Evolutionary conservation across 2,797 vertebrate species (phyloP).

Genomic region (Sebastes umbrosus): DNA sequence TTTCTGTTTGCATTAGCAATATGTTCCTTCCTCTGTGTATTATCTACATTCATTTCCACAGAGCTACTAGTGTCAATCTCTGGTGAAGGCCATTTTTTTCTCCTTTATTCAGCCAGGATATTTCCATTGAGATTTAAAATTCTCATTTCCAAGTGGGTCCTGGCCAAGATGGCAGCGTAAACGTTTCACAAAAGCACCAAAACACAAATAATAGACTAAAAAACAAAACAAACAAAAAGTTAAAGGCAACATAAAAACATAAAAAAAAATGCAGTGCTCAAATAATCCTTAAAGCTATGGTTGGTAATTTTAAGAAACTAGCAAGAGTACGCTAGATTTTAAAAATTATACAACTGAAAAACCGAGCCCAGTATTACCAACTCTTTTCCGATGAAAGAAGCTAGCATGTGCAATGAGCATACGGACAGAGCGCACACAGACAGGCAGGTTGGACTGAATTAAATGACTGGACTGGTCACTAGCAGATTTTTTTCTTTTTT

Average conservation of each 20-base stretch:
- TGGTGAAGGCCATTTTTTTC: not conserved
- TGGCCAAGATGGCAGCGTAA: not conserved
- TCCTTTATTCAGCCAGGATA: not conserved
- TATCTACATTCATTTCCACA: constrained; percentile 17
- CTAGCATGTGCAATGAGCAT: no score
- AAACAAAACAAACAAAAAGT: not conserved
- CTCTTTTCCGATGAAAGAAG: rapidly evolving
- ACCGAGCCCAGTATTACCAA: no score
- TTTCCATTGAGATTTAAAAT: not conserved
- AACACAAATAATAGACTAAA: not conserved
- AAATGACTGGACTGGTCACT: no score
- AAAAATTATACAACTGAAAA: no score
- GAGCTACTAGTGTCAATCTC: not conserved
- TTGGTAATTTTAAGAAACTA: no score
- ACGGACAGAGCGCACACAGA: no score
- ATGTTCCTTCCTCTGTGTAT: not conserved
- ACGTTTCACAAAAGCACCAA: not conserved
- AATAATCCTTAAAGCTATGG: not conserved
- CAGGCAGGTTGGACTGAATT: no score
- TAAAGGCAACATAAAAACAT: not conserved
- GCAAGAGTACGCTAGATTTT: no score
- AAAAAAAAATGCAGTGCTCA: not conserved
- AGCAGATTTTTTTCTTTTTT: no score
- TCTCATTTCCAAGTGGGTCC: not conserved
- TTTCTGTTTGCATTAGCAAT: not conserved